Evolutionary conservation across 2,797 vertebrate genomes (phyloP), one percentile per base, ranked within the genome.

Genomic region (Cichlasoma orientale): DNA sequence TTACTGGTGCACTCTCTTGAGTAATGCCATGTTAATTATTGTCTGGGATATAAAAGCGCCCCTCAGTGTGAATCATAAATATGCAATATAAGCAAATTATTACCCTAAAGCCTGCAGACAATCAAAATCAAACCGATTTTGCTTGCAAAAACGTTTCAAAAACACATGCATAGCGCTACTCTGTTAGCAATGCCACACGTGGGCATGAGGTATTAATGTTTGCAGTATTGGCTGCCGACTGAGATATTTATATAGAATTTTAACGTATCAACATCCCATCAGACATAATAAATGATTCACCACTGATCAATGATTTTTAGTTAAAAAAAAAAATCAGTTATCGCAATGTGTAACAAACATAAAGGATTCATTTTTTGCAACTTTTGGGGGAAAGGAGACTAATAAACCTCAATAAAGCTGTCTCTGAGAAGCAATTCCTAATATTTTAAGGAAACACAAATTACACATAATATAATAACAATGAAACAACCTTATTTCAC

Each of bases 21-120:
- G 66, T 80, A 68, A 66, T 66, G 9, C 11, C 41, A 77, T 72
- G 4, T 74, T 58, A 56, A 36, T 38, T 72, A 53, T 63, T 77
- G 56, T 77, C 13, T 80, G n/a, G 18, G 29, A 71, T 69, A 63
- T 71, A 14, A 23, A 69, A 23, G n/a, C 50, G n/a, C 1, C 19
- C 54, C 6, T 44, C 5, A 31, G 11, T 8, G 25, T 29, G 50
- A 68, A 68, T 19, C 11, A 29, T 72, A n/a, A 41, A 13, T 12
- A 41, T 47, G 33, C 14, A 71, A 56, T 14, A 29, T n/a, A 31
- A 68, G 13, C 8, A 2, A 0, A 61, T 31, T 5, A n/a, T 31
- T 31, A 38, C 19, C 44, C 3, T 33, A 36, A 54, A 53, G 25
- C 47, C 25, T 47, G 18, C 18, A 6, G 25, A 50, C 44, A 31